A percentile compares a stretch with the other conserved stretches of the same genome.
Evolutionary conservation across 2,888 invertebrate genomes (phyloP).

Genomic region (Phortica okadai): DNA sequence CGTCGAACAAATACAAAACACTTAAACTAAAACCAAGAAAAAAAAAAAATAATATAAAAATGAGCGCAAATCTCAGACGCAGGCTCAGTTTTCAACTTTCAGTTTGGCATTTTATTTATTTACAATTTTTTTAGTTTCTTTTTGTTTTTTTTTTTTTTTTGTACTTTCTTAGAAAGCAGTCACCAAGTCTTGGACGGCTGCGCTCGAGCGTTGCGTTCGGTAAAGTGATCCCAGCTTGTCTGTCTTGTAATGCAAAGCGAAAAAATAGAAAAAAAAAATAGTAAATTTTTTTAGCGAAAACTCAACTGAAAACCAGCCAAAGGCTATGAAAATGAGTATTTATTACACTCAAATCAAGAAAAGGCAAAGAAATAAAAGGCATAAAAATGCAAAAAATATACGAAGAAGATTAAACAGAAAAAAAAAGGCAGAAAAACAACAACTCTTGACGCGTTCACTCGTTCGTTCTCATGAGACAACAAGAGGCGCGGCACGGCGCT

Average conservation of each 20-base stretch:
- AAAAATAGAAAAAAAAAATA: not conserved
- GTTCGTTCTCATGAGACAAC: no score
- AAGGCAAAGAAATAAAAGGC: not conserved
- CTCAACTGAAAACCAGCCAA: slow-evolving; percentile 11
- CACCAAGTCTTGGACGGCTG: not conserved
- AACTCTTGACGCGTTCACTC: not conserved
- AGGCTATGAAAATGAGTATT: slow-evolving; percentile 21
- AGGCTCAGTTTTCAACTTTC: not conserved
- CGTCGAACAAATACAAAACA: no score
- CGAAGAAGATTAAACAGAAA: not conserved
- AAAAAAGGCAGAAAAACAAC: not conserved
- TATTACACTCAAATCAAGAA: slow-evolving; percentile 8
- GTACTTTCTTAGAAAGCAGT: slow-evolving; percentile 19
- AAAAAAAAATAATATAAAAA: not conserved
- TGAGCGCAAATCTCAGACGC: not conserved
- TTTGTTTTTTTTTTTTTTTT: no score
- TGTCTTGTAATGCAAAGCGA: not conserved
- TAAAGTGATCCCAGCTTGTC: slow-evolving; percentile 22
- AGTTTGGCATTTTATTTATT: not conserved
- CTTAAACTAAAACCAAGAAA: not conserved
- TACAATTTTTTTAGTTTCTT: not conserved
- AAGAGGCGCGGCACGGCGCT: no score
- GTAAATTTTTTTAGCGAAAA: not conserved
- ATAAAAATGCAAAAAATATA: not conserved
- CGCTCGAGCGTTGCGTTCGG: not conserved